Conservation (phyloP, 2,113 vertebrate species). For the Bufo gargarizans region DNA sequence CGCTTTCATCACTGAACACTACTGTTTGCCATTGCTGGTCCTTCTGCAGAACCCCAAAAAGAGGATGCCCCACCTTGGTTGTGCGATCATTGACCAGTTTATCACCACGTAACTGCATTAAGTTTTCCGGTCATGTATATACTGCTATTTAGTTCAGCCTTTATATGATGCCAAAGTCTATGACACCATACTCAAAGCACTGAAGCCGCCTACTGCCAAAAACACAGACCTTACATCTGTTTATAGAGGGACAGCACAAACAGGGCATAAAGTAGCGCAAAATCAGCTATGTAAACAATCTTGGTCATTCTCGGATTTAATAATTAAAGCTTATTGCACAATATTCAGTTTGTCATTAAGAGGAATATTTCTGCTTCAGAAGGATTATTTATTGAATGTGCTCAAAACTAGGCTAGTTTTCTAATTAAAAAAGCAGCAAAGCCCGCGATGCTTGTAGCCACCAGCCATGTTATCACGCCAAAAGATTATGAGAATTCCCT, state of each 20-base stretch:
- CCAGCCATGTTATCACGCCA: constrained; percentile 37
- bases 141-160: neutral
- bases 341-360: constrained; percentile 44
- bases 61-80: too few relatives aligned
- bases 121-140: too few relatives aligned
- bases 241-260: neutral
- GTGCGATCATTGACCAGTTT: too few relatives aligned
- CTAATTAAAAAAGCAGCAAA: neutral
- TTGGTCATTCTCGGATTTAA: neutral
- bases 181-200: constrained; percentile 1
- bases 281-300: neutral
- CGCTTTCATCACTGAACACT: too few relatives aligned
- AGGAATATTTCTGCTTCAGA: constrained; percentile 39
- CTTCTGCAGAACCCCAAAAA: too few relatives aligned
- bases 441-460: constrained; percentile 41
- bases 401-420: constrained; percentile 41
- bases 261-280: neutral
- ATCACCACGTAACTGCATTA: too few relatives aligned
- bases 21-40: too few relatives aligned
- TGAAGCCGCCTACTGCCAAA: neutral
- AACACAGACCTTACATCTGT: neutral
- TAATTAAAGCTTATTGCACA: constrained; percentile 42
- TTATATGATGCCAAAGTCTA: constrained; percentile 55
- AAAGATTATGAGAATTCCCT: constrained; percentile 40
- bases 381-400: constrained; percentile 41